A percentile compares a stretch with the other conserved stretches of the same genome.
phyloP scores from a whole-genome alignment of 2,888 invertebrate genomes.

The Bembecia ichneumoniformis region DNA sequence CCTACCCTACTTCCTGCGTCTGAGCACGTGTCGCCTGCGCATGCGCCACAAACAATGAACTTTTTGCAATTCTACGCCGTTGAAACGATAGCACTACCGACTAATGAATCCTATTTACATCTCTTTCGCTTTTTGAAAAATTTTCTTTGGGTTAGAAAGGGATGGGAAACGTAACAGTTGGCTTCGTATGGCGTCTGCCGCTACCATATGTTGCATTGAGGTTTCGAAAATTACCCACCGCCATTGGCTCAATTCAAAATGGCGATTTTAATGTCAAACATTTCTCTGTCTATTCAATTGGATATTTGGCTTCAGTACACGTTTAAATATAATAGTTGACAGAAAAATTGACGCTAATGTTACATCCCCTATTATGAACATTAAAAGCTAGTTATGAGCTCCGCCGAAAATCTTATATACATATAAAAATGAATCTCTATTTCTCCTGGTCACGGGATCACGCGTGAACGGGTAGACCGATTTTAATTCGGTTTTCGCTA shows the following conservation, averaged over 20 bases:
- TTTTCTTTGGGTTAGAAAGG: conserved; percentile 19
- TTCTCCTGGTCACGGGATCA: too few species aligned
- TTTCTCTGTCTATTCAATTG: conserved; percentile 47
- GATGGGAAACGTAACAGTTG: conserved; percentile 56
- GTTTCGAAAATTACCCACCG: conserved; percentile 63
- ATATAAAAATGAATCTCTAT: too few species aligned
- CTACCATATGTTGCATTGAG: conserved; percentile 66
- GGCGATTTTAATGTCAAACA: conserved; percentile 36
- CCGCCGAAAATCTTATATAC: too few species aligned
- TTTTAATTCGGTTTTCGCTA: too few species aligned
- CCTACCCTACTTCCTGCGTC: conserved; percentile 55
- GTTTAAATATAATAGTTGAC: too few species aligned
- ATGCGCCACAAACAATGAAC: conserved; percentile 52
- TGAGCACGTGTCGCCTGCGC: conserved; percentile 47
- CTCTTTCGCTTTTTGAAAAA: conserved; percentile 26
- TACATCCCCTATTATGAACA: too few species aligned
- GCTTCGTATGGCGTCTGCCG: conserved; percentile 63
- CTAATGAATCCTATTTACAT: conserved; percentile 53
- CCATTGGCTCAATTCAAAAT: conserved; percentile 35
- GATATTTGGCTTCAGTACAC: neutral
- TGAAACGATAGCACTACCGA: conserved; percentile 62
- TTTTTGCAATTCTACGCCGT: conserved; percentile 56
- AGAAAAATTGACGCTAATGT: too few species aligned
- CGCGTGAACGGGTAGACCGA: too few species aligned
- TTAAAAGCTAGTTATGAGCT: too few species aligned